Conservation (phyloP, 2,113 vertebrate genomes). For the Etia nguti region DNA sequence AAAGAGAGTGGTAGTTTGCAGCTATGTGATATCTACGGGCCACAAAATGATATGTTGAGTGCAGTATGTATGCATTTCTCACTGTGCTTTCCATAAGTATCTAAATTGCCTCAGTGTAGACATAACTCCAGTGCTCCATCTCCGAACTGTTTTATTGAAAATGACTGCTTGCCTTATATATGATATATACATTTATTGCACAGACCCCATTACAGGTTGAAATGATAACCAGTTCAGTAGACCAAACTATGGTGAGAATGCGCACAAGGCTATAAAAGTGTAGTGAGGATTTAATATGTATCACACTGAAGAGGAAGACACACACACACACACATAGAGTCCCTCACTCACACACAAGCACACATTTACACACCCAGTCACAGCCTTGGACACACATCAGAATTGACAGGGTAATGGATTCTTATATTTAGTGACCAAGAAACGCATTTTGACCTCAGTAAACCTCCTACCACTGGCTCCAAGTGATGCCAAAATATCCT, state of each 20-base stretch:
- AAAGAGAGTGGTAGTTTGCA: neutral
- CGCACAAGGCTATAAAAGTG: slow-evolving; percentile 37
- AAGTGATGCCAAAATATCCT: neutral
- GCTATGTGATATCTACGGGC: neutral
- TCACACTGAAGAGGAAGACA: neutral
- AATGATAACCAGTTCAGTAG: slow-evolving; percentile 9
- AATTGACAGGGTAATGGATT: slow-evolving; percentile 30
- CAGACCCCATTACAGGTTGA: slow-evolving; percentile 1
- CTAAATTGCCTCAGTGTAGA: neutral
- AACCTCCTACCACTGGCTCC: neutral
- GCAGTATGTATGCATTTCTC: slow-evolving; percentile 17
- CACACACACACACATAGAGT: neutral
- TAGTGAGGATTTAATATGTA: slow-evolving; percentile 31
- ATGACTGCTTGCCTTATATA: slow-evolving; percentile 21
- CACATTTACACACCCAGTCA: neutral
- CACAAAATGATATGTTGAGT: slow-evolving; percentile 20
- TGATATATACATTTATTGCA: slow-evolving; percentile 20
- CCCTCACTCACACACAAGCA: neutral
- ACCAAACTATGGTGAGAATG: slow-evolving; percentile 16
- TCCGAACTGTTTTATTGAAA: slow-evolving; percentile 36
- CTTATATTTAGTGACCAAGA: slow-evolving; percentile 27
- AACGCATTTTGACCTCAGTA: slow-evolving; percentile 33
- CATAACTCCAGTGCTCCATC: neutral
- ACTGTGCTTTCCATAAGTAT: neutral
- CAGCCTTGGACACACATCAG: neutral